phyloP scores from a whole-genome alignment of 2,797 vertebrate species.

The Danio aesculapii region DNA sequence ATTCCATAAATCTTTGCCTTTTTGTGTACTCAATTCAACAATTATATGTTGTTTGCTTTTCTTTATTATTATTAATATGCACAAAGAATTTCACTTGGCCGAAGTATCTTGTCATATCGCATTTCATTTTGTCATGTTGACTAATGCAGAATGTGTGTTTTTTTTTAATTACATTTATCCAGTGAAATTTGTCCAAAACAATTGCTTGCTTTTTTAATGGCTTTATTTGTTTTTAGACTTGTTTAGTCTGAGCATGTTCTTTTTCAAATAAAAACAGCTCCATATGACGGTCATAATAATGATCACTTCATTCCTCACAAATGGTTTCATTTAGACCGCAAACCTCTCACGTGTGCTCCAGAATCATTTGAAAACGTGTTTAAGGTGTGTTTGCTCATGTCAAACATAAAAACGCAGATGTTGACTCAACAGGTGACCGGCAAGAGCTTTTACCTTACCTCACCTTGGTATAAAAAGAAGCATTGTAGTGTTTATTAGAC shows the following conservation, averaged over 20 bases:
- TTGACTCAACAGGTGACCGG: slow-evolving; percentile 27
- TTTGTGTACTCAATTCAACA: background rate
- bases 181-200: too few species aligned
- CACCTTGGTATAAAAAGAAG: background rate
- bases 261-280: background rate
- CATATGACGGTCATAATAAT: background rate
- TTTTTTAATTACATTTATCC: too few species aligned
- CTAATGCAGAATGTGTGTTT: too few species aligned
- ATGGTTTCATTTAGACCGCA: slow-evolving; percentile 3
- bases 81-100: background rate
- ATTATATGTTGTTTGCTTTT: background rate
- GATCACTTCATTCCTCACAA: background rate
- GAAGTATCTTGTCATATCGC: background rate
- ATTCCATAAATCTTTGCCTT: too few species aligned
- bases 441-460: slow-evolving; percentile 29
- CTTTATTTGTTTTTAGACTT: background rate
- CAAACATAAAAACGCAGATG: slow-evolving; percentile 22
- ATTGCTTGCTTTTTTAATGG: too few species aligned
- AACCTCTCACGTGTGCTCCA: slow-evolving; percentile 5
- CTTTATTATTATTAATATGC: background rate
- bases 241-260: background rate
- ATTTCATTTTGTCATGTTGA: too few species aligned
- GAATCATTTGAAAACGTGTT: slow-evolving; percentile 14
- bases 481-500: slow-evolving; percentile 18
- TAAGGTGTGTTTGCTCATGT: slow-evolving; percentile 25